Evolutionary conservation across 1,140 invertebrate genomes (phyloP).

Genomic region (Nomia melanderi): DNA sequence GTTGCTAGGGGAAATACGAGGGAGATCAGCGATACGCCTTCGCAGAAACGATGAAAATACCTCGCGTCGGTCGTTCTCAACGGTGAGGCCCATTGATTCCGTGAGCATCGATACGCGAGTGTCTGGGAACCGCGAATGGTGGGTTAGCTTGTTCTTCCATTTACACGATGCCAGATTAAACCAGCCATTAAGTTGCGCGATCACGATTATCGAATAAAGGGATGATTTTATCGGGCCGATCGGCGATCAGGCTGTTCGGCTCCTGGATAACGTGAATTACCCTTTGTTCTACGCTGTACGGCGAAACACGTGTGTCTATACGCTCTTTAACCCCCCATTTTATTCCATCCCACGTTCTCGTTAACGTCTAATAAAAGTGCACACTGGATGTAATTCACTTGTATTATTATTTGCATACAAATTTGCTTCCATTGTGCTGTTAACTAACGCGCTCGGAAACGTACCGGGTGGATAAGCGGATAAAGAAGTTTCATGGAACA

Average conservation of each 20-base stretch:
- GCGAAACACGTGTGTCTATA: background rate
- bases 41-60: conserved; percentile 31
- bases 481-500: no score
- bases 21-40: conserved; percentile 8
- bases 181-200: background rate
- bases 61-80: conserved; percentile 5
- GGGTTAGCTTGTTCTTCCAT: conserved; percentile 1
- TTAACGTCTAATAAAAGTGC: no score
- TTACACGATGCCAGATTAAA: background rate
- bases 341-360: background rate
- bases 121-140: background rate
- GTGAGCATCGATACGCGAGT: background rate
- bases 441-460: no score
- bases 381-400: no score
- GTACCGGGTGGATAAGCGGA: no score
- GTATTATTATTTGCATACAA: no score
- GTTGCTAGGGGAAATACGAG: background rate
- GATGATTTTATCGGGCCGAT: conserved; percentile 4
- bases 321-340: background rate
- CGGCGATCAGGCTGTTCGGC: background rate
- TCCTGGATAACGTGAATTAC: background rate
- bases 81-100: conserved; percentile 5
- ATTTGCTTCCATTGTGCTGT: no score
- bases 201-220: background rate
- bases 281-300: background rate